These are phyloP conservation scores for Caracal caracal DNA, from an alignment of 2,113 vertebrate species.

Conservation along the genomic window DNA sequence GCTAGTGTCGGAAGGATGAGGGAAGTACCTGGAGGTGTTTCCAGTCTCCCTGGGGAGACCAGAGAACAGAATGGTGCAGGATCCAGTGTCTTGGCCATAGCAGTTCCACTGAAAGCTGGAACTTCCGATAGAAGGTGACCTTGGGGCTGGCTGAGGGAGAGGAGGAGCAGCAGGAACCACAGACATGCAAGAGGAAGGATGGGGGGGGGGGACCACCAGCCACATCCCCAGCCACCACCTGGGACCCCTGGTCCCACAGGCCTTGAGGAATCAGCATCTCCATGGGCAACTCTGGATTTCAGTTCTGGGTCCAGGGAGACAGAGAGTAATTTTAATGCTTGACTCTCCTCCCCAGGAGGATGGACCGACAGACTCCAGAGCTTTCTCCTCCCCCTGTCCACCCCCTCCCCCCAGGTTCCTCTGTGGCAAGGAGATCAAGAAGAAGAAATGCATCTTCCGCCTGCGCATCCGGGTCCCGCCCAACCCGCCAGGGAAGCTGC, in stretches of 20 bases:
- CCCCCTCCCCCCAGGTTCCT: conserved; percentile 89
- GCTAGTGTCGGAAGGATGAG: neutral
- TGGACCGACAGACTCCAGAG: neutral
- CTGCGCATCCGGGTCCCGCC: conserved; percentile 94
- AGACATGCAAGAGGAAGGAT: neutral
- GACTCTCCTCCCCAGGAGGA: neutral
- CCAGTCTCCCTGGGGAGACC: neutral
- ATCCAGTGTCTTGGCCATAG: neutral
- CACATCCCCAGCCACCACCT: neutral
- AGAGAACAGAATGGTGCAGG: neutral
- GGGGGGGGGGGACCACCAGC: neutral
- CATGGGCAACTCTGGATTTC: neutral
- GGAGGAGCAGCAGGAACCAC: neutral
- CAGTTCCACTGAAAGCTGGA: neutral
- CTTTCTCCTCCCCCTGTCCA: neutral
- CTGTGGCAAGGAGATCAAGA: conserved; percentile 98
- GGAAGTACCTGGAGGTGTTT: neutral
- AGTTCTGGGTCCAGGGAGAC: neutral
- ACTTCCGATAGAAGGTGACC: neutral
- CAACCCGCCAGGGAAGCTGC: conserved; percentile 92
- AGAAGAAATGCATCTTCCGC: conserved; percentile 98
- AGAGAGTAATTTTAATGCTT: neutral
- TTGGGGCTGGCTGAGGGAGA: neutral
- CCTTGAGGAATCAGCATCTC: neutral
- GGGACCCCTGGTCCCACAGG: neutral